Evolutionary conservation across 2,113 vertebrate genomes (phyloP).

Genomic region (Grallaria varia): DNA sequence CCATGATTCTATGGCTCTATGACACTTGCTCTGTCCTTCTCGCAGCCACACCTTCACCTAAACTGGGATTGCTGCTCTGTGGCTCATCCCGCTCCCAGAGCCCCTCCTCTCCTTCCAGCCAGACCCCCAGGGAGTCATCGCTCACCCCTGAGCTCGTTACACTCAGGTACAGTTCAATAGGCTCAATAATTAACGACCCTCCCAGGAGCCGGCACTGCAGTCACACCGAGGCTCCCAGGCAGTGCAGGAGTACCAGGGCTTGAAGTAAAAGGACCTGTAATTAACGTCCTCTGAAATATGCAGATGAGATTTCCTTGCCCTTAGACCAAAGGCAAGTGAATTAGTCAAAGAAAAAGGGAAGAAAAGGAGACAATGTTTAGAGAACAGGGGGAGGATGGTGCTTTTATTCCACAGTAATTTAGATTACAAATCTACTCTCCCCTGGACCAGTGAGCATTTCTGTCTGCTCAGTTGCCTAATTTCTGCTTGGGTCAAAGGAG

Average conservation of each 20-base stretch:
- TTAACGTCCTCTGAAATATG: not conserved
- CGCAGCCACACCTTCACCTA: not conserved
- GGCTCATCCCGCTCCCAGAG: not conserved
- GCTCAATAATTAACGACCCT: not conserved
- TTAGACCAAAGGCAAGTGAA: not conserved
- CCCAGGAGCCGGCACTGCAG: not conserved
- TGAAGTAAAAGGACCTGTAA: not conserved
- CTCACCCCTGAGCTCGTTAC: not conserved
- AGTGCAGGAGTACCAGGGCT: not conserved
- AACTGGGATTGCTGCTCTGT: not conserved
- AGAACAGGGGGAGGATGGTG: not conserved
- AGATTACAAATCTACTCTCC: not conserved
- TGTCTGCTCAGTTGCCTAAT: not conserved
- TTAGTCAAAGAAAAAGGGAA: not conserved
- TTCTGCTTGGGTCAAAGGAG: not conserved
- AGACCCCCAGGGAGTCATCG: not conserved
- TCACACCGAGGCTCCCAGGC: not conserved
- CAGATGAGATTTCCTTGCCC: conserved; percentile 6
- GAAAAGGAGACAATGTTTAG: not conserved
- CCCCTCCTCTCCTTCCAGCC: not conserved
- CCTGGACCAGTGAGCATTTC: not conserved
- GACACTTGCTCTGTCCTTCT: not conserved
- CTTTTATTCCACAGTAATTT: not conserved
- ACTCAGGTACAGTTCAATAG: not conserved
- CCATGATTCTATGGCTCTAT: not conserved